Conservation (phyloP, 2,888 invertebrate genomes). For the Drosophila hamatofila region DNA sequence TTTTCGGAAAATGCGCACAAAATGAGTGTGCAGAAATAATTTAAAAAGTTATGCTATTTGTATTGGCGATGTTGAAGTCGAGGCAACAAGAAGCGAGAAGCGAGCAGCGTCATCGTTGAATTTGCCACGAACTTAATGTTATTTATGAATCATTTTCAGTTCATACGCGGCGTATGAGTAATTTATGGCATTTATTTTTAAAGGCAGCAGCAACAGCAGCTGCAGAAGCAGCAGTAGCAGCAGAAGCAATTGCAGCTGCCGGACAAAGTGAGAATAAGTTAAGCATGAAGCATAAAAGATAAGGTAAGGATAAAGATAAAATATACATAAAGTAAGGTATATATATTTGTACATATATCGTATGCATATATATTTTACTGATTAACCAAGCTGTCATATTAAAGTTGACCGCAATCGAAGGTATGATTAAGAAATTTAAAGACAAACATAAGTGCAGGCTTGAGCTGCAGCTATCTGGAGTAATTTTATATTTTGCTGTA, state of each 20-base stretch:
- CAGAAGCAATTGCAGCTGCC: slow-evolving; percentile 5
- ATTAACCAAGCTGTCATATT: slow-evolving; percentile 4
- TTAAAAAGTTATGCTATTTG: slow-evolving; percentile 69
- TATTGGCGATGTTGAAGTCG: slow-evolving; percentile 46
- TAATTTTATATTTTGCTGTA: background rate
- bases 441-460: background rate
- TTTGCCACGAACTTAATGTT: slow-evolving; percentile 63
- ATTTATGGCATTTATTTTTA: slow-evolving; percentile 52
- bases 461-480: background rate
- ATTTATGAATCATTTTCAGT: slow-evolving; percentile 67
- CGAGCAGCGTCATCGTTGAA: slow-evolving; percentile 33
- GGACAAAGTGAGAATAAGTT: slow-evolving; percentile 13
- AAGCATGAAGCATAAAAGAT: slow-evolving; percentile 6
- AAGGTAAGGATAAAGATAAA: background rate
- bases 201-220: slow-evolving; percentile 3
- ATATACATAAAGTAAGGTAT: background rate
- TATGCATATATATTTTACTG: background rate
- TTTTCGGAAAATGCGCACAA: slow-evolving; percentile 66
- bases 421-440: background rate
- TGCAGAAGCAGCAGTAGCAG: background rate
- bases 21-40: slow-evolving; percentile 75
- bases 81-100: slow-evolving; percentile 8
- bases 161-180: slow-evolving; percentile 49
- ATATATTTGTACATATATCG: background rate
- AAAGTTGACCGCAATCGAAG: background rate